Percentiles rank a stretch among this genome's conserved stretches.
Evolutionary conservation across 2,113 vertebrate species (phyloP).

Genomic region (Hydropotes inermis): DNA sequence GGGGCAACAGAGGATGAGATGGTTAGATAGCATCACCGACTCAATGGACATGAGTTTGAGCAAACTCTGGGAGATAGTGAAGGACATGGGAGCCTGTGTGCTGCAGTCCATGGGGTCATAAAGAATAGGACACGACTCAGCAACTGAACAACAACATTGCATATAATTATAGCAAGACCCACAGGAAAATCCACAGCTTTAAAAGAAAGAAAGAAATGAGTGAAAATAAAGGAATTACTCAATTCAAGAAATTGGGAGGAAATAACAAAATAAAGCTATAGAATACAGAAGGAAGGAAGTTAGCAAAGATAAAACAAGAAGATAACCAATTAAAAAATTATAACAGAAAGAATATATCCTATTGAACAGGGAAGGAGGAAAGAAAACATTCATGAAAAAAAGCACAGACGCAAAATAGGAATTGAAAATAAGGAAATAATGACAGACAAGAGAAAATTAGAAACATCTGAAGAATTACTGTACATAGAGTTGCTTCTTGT

Average conservation of each 20-base stretch:
- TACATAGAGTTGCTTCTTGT: not conserved
- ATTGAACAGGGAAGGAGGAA: not conserved
- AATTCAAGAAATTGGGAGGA: not conserved
- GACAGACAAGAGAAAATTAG: not conserved
- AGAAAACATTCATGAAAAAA: not conserved
- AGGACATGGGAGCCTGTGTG: not conserved
- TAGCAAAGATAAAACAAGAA: slow-evolving; percentile 5
- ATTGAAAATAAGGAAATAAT: not conserved
- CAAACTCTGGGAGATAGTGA: not conserved
- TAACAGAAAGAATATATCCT: not conserved
- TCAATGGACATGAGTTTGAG: not conserved
- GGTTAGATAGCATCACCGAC: not conserved
- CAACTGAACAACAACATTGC: not conserved
- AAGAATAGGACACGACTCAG: not conserved
- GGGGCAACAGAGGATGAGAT: not conserved
- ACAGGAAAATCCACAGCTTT: slow-evolving; percentile 31
- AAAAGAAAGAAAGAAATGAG: not conserved
- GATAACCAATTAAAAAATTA: not conserved
- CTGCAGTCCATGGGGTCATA: not conserved
- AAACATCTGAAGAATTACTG: not conserved
- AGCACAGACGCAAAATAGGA: not conserved
- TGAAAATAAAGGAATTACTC: not conserved
- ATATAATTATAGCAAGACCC: not conserved
- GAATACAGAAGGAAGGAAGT: not conserved
- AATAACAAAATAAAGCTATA: not conserved